Evolutionary conservation across 2,797 vertebrate genomes (phyloP), one percentile per base, ranked within the genome.

Genomic region (Alexandromys oeconomus): DNA sequence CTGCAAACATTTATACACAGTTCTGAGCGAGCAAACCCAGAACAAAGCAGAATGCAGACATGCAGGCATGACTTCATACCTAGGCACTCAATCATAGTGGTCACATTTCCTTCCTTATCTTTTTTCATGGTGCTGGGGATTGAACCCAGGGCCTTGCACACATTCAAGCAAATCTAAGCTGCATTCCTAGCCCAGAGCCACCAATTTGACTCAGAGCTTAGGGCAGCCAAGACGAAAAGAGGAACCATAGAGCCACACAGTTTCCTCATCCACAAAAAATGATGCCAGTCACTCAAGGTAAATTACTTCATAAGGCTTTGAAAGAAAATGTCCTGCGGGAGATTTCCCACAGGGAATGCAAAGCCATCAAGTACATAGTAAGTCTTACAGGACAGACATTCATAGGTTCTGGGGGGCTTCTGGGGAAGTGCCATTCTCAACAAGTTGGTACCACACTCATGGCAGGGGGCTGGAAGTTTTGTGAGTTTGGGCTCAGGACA

Each of bases 11-110:
- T 78, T 78, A 74, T 46, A 82, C 31, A 43, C 34, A 79, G 87
- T 65, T 73, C 46, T 19, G 40, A 94, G 40, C 78, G 10, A 93
- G 40, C 87, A 27, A 93, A 95, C 43, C 25, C 10, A 9, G 59
- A 94, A 87, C 37, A 92, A 76, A 96, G 65, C 84, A 87, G 57
- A 94, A 91, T 14, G 40, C 46, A 88, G 57, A 87, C 59, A 92
- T 19, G 4, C 51, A n/a, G n/a, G n/a, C n/a, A n/a, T n/a, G n/a
- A n/a, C n/a, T n/a, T n/a, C n/a, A n/a, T n/a, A n/a, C n/a, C n/a
- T n/a, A n/a, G n/a, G n/a, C n/a, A n/a, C n/a, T n/a, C n/a, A 89
- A 91, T 54, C 19, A 10, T n/a, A 8, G 40, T 31, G 7, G 40
- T 21, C 29, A 25, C 37, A 11, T 34, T 17, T 89, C 57, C 27